Evolutionary conservation across 2,113 vertebrate species (phyloP), one percentile per base, ranked within the genome.

Genomic region (Cephalopterus ornatus): DNA sequence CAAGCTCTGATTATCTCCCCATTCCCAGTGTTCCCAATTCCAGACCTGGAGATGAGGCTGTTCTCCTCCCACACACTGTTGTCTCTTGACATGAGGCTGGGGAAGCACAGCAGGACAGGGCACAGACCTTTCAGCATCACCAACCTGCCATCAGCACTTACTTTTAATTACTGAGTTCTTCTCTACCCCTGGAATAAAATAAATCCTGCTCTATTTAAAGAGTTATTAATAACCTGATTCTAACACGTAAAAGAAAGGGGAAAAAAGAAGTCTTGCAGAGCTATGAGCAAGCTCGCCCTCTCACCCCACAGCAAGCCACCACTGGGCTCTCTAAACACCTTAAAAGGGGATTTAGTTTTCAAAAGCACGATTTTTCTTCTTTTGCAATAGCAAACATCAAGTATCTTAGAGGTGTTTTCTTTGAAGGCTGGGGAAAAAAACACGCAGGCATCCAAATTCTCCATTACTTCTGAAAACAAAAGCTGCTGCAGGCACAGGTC

Each of bases 181-280:
- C 55, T 67, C n/a, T 76, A 44, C 8, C 59, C 30, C 52, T 41
- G 49, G 21, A 72, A 74, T 67, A 44, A 78, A 68, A 71, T 68
- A 41, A 92, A 87, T 62, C 78, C 65, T 90, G 65, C 49, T 93
- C 93, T 92, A 61, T 93, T 96, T 94, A 85, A 92, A 10, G 63
- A 49, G 90, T 94, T 96, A 97, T 96, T 96, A 97, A 94, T 93
- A 96, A 95, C 89, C 66, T 65, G n/a, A 44, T 56, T 80, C 62
- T 27, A 85, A 81, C 39, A 62, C 73, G 49, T 16, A n/a, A 80
- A 78, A 78, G 42, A 88, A n/a, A 26, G n/a, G 66, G 22, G 5
- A 28, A 33, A 19, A 81, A 85, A n/a, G 62, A 70, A 95, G 73
- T 35, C 53, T 5, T 41, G 3, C 83, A 68, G 81, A 86, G 85